Base-by-base conservation (phyloP, 2,113 vertebrate genomes). In the Channa argus region DNA sequence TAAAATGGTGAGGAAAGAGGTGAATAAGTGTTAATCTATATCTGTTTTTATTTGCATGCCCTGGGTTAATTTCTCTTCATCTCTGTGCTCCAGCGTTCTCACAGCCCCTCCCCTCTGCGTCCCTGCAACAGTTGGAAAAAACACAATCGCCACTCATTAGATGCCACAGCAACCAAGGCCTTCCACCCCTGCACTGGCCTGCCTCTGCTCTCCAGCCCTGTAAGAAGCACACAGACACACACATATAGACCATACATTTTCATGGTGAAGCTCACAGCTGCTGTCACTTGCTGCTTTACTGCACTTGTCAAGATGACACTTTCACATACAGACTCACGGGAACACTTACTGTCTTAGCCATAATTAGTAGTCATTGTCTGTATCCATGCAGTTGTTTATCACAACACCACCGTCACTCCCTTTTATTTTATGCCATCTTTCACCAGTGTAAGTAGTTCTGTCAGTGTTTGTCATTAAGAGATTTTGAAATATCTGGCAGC, bases 151-250 rank as follows among this genome's bases (percentile, higher is more conserved):
- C 96, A 94, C 89, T 97, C 97, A 43, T 92, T 98, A 84, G 97
- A 98, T 60, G 95, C 95, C 75, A 97, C 95, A 0, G 95, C 95
- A 65, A 97, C 96, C 46, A 97, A 96, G 93, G 97, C 97, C 86
- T 99, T 99, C 91, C 98, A 99, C 84, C 98, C 98, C 59, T 95
- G 94, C 87, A 99, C 98, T 77, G 98, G 98, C 74, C 93, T 99
- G 85, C 98, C 98, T 91, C 95, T 99, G 68, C 97, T 99, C 84
- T 99, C 98, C 78, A 99, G 98, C 87, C 98, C 98, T 50, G 98
- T 99, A 90, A 80, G 89, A 66, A 46, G 14, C 62, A 36, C 43
- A 43, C 67, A 24, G 24, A 24, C 24, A 24, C 24, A 24, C 24
- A 24, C 24, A 24, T 24, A 53, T 38, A 47, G 51, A 50, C 54